Percentiles rank a stretch among this genome's conserved stretches.
phyloP scores from a whole-genome alignment of 2,113 vertebrate species.

The Pygoscelis adeliae region DNA sequence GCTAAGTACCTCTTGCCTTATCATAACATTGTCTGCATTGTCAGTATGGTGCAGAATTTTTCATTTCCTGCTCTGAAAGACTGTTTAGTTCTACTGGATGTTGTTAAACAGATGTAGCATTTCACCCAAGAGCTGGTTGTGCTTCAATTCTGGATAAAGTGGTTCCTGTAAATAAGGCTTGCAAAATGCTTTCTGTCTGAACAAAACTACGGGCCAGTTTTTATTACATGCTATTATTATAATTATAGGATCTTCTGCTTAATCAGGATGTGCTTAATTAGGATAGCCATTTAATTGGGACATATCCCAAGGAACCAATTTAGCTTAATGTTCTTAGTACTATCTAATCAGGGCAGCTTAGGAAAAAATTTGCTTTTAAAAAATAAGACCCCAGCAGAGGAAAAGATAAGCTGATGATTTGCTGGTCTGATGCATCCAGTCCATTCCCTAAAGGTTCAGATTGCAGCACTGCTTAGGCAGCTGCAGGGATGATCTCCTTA shows the following conservation, averaged over 20 bases:
- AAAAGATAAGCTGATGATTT: not conserved
- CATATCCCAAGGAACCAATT: constrained; percentile 67
- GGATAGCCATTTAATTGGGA: constrained; percentile 68
- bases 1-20: not conserved
- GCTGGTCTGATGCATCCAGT: not conserved
- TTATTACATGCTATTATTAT: constrained; percentile 61
- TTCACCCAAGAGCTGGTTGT: not conserved
- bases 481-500: not conserved
- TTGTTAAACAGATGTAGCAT: not conserved
- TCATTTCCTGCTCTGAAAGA: not conserved
- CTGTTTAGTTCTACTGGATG: not conserved
- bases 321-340: constrained; percentile 37
- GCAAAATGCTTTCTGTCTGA: constrained; percentile 34
- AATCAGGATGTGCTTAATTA: constrained; percentile 69
- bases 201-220: constrained; percentile 21
- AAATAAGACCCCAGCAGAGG: not conserved
- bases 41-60: not conserved
- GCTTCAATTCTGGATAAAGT: constrained; percentile 14
- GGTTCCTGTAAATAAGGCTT: constrained; percentile 52
- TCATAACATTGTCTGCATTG: not conserved
- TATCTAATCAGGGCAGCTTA: constrained; percentile 58
- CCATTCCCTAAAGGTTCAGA: not conserved
- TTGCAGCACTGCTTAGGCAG: not conserved
- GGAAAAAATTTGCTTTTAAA: not conserved
- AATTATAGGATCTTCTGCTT: constrained; percentile 65